Percentiles rank a stretch among this genome's conserved stretches.
Conservation (phyloP, 2,888 invertebrate genomes). For the Nomada fabriciana region DNA sequence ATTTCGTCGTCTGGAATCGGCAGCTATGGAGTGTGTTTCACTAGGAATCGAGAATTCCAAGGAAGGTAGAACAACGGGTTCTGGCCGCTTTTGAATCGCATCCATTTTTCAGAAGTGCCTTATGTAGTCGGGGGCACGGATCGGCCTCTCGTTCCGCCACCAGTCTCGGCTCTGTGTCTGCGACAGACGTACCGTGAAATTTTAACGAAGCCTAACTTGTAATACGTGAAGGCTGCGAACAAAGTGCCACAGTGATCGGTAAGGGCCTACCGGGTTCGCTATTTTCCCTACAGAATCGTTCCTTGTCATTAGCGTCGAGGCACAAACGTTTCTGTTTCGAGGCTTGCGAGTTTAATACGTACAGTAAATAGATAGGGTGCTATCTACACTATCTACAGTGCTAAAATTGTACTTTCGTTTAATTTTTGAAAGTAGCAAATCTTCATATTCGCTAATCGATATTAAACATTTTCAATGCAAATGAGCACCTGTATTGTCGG, state of each 20-base stretch:
- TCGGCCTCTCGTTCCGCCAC: background rate
- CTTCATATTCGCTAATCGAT: background rate
- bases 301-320: too few species aligned
- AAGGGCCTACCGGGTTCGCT: background rate
- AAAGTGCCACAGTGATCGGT: slow-evolving; percentile 24
- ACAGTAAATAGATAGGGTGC: too few species aligned
- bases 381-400: too few species aligned
- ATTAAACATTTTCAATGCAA: background rate
- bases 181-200: slow-evolving; percentile 63
- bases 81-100: slow-evolving; percentile 53
- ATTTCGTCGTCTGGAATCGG: slow-evolving; percentile 14
- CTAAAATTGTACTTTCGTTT: too few species aligned
- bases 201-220: slow-evolving; percentile 66
- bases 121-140: slow-evolving; percentile 17
- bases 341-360: too few species aligned
- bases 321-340: background rate
- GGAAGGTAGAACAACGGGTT: slow-evolving; percentile 17
- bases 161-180: slow-evolving; percentile 20
- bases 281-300: background rate
- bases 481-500: too few species aligned
- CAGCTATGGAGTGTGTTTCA: slow-evolving; percentile 4
- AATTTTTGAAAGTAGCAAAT: background rate
- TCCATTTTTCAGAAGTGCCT: slow-evolving; percentile 57
- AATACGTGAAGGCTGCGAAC: slow-evolving; percentile 43
- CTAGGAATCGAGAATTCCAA: background rate